These are phyloP conservation scores for Spicauda simplicius DNA, from an alignment of 2,888 invertebrate species.

Conservation along the genomic window DNA sequence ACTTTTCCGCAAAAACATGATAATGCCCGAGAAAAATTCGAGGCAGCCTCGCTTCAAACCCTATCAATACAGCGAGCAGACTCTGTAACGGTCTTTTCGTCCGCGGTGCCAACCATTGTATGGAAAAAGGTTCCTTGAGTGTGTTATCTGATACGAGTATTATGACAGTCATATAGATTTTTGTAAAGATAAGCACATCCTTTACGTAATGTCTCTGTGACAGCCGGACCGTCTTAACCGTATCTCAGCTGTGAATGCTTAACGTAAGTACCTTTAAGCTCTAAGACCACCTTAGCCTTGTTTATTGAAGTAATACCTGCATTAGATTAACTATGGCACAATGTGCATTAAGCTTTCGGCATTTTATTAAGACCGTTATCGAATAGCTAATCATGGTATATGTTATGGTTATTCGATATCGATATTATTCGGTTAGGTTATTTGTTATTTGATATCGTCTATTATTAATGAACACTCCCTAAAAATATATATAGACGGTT, in stretches of 20 bases:
- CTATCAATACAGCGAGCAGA: conserved; percentile 55
- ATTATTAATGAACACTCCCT: too few relatives aligned
- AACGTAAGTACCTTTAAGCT: conserved; percentile 13
- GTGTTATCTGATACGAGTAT: conserved; percentile 45
- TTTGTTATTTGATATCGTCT: too few relatives aligned
- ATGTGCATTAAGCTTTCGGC: background rate
- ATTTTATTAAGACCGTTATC: too few relatives aligned
- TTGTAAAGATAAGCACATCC: conserved; percentile 18
- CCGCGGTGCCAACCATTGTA: conserved; percentile 42
- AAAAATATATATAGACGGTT: too few relatives aligned
- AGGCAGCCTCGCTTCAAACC: conserved; percentile 49
- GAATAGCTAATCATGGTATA: too few relatives aligned
- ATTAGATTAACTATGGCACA: background rate
- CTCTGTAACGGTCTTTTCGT: conserved; percentile 46
- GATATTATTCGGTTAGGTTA: too few relatives aligned
- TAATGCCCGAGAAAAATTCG: conserved; percentile 70
- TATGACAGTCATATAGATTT: conserved; percentile 34
- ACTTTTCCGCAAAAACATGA: conserved; percentile 74
- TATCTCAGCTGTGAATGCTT: conserved; percentile 23
- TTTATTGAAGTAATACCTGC: background rate
- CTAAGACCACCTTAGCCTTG: conserved; percentile 8
- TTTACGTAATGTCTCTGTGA: conserved; percentile 22
- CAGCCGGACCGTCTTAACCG: conserved; percentile 19
- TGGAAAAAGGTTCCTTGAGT: conserved; percentile 46
- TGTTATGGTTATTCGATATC: too few relatives aligned